phyloP scores from a whole-genome alignment of 2,888 invertebrate species.

The Eristalis pertinax region DNA sequence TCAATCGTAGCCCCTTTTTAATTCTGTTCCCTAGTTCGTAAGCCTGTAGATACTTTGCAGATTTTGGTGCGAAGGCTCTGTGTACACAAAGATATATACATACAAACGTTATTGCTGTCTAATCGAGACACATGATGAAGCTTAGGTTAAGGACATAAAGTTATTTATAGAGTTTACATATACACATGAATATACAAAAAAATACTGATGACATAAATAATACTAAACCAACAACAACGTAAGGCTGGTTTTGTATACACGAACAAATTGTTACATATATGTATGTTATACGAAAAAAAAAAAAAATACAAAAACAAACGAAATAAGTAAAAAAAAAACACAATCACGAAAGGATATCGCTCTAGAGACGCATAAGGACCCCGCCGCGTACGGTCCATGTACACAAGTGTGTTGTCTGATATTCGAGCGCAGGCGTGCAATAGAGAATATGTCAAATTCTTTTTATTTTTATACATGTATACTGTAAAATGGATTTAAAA shows the following conservation, averaged over 20 bases:
- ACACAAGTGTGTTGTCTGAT: slow-evolving; percentile 24
- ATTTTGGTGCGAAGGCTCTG: slow-evolving; percentile 58
- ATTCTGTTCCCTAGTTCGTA: slow-evolving; percentile 35
- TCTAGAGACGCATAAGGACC: neutral
- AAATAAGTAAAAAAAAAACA: slow-evolving; percentile 13
- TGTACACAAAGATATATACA: slow-evolving; percentile 61
- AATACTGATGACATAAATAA: slow-evolving; percentile 21
- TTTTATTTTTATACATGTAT: slow-evolving; percentile 69
- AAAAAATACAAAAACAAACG: slow-evolving; percentile 5
- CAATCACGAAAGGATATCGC: neutral
- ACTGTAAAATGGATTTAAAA: slow-evolving; percentile 47
- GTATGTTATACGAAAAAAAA: neutral
- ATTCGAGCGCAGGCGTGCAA: slow-evolving; percentile 50
- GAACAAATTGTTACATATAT: slow-evolving; percentile 51
- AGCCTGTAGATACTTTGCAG: slow-evolving; percentile 51
- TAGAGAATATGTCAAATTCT: slow-evolving; percentile 64
- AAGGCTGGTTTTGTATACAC: slow-evolving; percentile 71
- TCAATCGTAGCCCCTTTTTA: neutral
- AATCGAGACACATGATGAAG: slow-evolving; percentile 21
- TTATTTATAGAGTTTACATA: slow-evolving; percentile 57
- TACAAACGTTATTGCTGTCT: slow-evolving; percentile 48
- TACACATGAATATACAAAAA: slow-evolving; percentile 12
- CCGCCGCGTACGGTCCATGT: neutral
- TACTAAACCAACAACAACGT: slow-evolving; percentile 61
- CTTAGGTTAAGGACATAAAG: slow-evolving; percentile 48